Evolutionary conservation across 2,113 vertebrate genomes (phyloP).

Genomic region (Sceloporus undulatus): DNA sequence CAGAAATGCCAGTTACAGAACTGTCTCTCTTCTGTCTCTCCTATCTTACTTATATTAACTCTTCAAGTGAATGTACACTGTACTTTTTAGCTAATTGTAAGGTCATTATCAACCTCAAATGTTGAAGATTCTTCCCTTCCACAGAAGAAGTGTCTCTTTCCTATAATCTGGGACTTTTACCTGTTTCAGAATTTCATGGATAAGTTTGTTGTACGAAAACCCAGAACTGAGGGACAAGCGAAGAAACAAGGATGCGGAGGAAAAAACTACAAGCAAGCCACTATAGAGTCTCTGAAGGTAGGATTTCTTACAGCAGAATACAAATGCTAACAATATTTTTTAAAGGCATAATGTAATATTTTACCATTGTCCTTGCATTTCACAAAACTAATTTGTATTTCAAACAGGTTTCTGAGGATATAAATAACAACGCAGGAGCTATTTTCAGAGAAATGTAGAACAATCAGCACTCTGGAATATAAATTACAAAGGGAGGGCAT

Average conservation of each 20-base stretch:
- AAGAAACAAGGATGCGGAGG: slow-evolving; percentile 61
- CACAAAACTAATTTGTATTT: not conserved
- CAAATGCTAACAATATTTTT: not conserved
- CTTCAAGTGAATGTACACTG: not conserved
- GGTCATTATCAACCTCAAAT: not conserved
- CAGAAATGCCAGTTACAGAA: not conserved
- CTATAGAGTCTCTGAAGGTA: slow-evolving; percentile 93
- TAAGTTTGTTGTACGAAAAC: slow-evolving; percentile 84
- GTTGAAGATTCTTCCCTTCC: not conserved
- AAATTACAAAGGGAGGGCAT: not conserved
- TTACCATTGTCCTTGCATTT: not conserved
- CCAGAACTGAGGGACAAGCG: slow-evolving; percentile 69
- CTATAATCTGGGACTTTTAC: not conserved
- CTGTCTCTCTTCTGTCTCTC: too few species aligned
- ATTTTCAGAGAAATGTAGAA: not conserved
- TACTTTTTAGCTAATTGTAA: not conserved
- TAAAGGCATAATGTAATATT: not conserved
- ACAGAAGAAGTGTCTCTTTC: not conserved
- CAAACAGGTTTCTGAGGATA: not conserved
- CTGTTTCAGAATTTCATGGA: slow-evolving; percentile 80
- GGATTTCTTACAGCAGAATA: slow-evolving; percentile 40
- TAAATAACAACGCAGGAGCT: not conserved
- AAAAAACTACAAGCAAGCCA: slow-evolving; percentile 87
- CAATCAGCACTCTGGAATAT: not conserved
- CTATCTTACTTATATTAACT: not conserved